Evolutionary conservation across 1,140 invertebrate genomes (phyloP).

Genomic region (Drosophila ficusphila): DNA sequence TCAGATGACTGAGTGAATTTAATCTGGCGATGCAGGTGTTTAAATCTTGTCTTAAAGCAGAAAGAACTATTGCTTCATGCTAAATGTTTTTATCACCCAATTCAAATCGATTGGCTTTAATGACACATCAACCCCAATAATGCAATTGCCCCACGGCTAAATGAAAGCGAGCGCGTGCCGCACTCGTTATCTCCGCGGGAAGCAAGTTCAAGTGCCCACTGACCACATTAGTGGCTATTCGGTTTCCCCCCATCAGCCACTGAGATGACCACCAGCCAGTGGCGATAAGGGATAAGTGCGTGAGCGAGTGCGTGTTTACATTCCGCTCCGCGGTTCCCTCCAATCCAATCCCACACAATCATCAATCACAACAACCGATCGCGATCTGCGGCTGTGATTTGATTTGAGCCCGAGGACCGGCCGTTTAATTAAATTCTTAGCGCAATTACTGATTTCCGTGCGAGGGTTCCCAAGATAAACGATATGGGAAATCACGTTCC

Average conservation of each 20-base stretch:
- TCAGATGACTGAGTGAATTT: conserved; percentile 41
- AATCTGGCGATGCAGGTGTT: conserved; percentile 41
- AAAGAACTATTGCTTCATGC: conserved; percentile 1
- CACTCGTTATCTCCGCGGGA: conserved; percentile 44
- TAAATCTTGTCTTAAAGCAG: background rate
- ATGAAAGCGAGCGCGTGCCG: conserved; percentile 43
- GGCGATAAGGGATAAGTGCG: conserved; percentile 23
- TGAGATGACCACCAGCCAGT: background rate
- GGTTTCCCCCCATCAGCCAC: no score
- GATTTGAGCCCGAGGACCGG: conserved; percentile 9
- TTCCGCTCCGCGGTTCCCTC: conserved; percentile 10
- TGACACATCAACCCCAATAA: conserved; percentile 36
- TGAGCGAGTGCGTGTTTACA: conserved; percentile 54
- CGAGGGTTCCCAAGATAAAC: conserved; percentile 35
- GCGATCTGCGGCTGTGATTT: conserved; percentile 12
- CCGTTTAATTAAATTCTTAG: conserved; percentile 33
- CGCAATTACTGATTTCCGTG: conserved; percentile 25
- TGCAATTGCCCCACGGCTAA: conserved; percentile 37
- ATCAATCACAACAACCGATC: conserved; percentile 22
- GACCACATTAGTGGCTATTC: no score
- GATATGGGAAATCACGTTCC: conserved; percentile 42
- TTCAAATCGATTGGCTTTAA: conserved; percentile 8
- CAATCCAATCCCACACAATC: no score
- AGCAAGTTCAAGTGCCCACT: conserved; percentile 57
- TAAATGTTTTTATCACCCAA: conserved; percentile 10